phyloP scores from a whole-genome alignment of 2,797 vertebrate species.

The Vipera ursinii region DNA sequence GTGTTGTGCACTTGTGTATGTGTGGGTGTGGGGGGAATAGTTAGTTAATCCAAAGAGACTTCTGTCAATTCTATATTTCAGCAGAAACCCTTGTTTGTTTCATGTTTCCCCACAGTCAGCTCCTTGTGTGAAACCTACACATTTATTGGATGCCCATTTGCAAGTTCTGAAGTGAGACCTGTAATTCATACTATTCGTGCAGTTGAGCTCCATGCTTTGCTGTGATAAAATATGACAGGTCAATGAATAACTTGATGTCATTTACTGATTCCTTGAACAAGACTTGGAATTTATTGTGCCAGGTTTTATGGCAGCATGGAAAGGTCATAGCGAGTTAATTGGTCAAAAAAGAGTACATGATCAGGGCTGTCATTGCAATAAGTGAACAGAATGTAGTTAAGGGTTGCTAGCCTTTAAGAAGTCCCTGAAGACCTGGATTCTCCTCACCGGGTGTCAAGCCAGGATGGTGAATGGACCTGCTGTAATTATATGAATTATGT shows the following conservation, averaged over 20 bases:
- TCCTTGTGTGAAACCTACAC: background rate
- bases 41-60: background rate
- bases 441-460: background rate
- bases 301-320: background rate
- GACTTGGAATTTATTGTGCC: background rate
- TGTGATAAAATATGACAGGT: background rate
- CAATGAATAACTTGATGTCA: accelerated
- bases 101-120: background rate
- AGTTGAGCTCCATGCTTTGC: background rate
- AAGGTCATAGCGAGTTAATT: conserved; percentile 4
- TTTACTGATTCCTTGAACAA: background rate
- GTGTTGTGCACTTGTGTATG: background rate
- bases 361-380: background rate
- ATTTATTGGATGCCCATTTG: background rate
- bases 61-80: background rate
- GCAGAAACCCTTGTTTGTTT: background rate
- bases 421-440: background rate
- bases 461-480: background rate
- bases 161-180: background rate
- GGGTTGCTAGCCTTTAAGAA: background rate
- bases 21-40: background rate
- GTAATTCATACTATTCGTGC: accelerated
- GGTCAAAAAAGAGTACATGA: background rate
- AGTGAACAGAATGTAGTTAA: background rate
- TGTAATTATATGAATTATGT: background rate